A percentile compares a stretch with the other conserved stretches of the same genome.
These are phyloP conservation scores for Bolinopsis microptera DNA, from an alignment of 37 sponge, comb jelly and placozoan species.

Conservation along the genomic window DNA sequence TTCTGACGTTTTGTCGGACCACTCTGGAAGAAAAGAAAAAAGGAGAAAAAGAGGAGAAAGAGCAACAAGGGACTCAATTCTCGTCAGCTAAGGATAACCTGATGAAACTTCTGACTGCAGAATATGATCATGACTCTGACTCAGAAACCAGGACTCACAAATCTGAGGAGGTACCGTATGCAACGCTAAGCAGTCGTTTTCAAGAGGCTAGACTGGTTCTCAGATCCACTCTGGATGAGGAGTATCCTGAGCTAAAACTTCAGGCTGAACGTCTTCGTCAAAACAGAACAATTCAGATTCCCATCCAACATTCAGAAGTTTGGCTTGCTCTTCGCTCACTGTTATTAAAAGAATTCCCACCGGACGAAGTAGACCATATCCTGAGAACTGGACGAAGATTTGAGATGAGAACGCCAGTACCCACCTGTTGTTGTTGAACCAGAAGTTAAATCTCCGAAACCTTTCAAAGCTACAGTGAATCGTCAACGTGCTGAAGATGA, in stretches of 20 bases:
- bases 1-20: neutral
- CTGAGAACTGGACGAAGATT: slow-evolving; percentile 58
- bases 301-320: neutral
- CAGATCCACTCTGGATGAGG: neutral
- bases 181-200: neutral
- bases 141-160: neutral
- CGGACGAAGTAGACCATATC: slow-evolving; percentile 57
- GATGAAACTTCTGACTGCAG: neutral
- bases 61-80: neutral
- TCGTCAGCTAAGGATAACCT: neutral
- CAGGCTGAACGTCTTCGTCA: neutral
- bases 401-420: neutral
- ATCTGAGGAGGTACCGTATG: neutral
- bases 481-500: neutral
- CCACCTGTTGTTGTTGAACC: neutral
- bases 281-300: neutral
- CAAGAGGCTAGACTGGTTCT: neutral
- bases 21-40: neutral
- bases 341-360: neutral
- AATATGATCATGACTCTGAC: slow-evolving; percentile 1
- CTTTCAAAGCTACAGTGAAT: neutral
- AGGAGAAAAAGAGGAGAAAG: neutral
- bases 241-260: neutral
- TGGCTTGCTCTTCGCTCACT: slow-evolving; percentile 11
- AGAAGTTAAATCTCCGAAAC: neutral